Conservation (phyloP, 2,888 invertebrate species). For the Psococerastis gibbosa region DNA sequence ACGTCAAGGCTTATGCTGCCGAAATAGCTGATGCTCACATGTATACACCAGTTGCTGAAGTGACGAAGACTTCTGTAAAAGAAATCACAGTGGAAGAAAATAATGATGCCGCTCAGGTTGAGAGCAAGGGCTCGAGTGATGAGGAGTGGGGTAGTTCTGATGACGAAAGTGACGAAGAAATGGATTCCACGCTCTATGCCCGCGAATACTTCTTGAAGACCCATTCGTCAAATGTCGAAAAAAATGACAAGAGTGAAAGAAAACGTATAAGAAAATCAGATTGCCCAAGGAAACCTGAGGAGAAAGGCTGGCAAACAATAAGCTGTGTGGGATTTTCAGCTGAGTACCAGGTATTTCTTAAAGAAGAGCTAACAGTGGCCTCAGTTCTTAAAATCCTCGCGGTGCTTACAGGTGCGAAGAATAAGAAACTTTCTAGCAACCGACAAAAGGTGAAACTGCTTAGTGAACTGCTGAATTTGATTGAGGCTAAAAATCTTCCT, state of each 20-base stretch:
- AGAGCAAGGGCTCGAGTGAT: not conserved
- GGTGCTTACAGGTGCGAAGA: conserved; percentile 87
- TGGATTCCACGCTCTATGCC: too few species aligned
- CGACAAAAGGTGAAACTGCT: conserved; percentile 84
- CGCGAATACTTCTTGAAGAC: conserved; percentile 22
- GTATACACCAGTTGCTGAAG: too few species aligned
- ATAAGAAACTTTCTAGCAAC: conserved; percentile 87
- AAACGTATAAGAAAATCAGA: conserved; percentile 25
- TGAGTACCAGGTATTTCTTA: conserved; percentile 95
- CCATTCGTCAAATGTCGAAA: conserved; percentile 36
- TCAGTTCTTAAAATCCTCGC: conserved; percentile 81
- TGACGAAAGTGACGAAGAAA: not conserved
- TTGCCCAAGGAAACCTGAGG: conserved; percentile 57
- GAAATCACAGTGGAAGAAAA: not conserved
- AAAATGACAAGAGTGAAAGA: conserved; percentile 28
- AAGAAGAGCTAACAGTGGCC: conserved; percentile 89
- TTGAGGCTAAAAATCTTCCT: conserved; percentile 73
- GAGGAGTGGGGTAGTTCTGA: not conserved
- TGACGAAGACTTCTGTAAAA: too few species aligned
- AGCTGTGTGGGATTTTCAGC: conserved; percentile 65
- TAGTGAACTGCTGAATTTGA: conserved; percentile 72
- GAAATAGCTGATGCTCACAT: not conserved
- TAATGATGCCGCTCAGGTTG: not conserved
- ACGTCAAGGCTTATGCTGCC: not conserved
- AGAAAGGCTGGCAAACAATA: conserved; percentile 82